phyloP scores from a whole-genome alignment of 1,140 invertebrate genomes.

The Pseudomyrmex pallidus region DNA sequence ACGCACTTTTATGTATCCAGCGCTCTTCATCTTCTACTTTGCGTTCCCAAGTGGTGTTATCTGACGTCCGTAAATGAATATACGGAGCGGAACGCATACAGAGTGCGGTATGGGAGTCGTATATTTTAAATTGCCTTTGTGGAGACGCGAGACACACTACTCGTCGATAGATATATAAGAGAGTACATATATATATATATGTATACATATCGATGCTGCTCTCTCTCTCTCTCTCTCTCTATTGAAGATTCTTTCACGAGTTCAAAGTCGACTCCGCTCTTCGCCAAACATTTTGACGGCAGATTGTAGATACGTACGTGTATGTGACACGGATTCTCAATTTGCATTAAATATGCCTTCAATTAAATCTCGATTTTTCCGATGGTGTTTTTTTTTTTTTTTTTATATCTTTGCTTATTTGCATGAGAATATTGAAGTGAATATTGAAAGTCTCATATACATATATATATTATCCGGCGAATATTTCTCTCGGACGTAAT shows the following conservation, averaged over 20 bases:
- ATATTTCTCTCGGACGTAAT: constrained; percentile 14
- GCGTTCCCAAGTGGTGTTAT: constrained; percentile 44
- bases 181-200: too few relatives aligned
- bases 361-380: constrained; percentile 35
- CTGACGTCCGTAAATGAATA: constrained; percentile 61
- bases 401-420: constrained; percentile 6
- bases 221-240: background rate
- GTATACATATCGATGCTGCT: background rate
- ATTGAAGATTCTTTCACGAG: background rate
- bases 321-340: constrained; percentile 1
- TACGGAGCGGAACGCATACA: background rate
- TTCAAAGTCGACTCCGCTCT: constrained; percentile 36
- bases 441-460: constrained; percentile 23
- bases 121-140: constrained; percentile 44
- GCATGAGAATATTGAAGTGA: constrained; percentile 9
- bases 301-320: background rate
- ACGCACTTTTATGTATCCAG: constrained; percentile 1
- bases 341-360: constrained; percentile 27
- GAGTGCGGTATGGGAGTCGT: background rate
- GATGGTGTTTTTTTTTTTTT: background rate
- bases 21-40: background rate
- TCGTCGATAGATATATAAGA: background rate
- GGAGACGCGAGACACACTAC: constrained; percentile 14
- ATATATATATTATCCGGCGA: background rate
- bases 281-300: constrained; percentile 16